These are phyloP conservation scores for Phalacrocorax aristotelis DNA, from an alignment of 2,113 vertebrate species.

Conservation along the genomic window DNA sequence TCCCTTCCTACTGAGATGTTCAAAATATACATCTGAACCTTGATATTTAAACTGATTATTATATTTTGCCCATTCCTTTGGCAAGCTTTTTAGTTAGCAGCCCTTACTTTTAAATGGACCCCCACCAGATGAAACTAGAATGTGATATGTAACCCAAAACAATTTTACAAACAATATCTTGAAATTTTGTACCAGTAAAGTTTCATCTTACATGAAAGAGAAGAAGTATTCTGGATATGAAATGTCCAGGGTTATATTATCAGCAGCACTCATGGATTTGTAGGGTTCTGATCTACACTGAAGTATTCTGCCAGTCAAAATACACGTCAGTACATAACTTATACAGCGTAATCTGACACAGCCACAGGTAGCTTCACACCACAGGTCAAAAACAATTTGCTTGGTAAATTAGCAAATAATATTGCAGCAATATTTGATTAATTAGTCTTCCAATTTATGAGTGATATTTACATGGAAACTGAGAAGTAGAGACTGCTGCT, in stretches of 20 bases:
- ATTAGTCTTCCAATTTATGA: conserved; percentile 42
- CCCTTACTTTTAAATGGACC: neutral
- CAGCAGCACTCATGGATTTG: neutral
- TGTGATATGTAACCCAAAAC: neutral
- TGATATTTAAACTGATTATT: neutral
- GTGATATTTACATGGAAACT: conserved; percentile 5
- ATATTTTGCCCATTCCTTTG: neutral
- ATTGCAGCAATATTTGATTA: conserved; percentile 25
- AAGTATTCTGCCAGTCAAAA: neutral
- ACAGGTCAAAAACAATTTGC: conserved; percentile 16
- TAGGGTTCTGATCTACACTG: neutral
- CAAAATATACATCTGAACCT: neutral
- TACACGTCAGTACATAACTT: neutral
- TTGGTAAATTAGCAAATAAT: conserved; percentile 18
- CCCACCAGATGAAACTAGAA: neutral
- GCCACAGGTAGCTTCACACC: neutral
- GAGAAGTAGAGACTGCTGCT: neutral
- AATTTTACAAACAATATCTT: neutral
- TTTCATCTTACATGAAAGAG: neutral
- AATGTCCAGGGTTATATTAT: neutral
- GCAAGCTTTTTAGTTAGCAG: neutral
- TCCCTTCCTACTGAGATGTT: neutral
- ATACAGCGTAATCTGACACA: neutral
- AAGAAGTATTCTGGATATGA: neutral
- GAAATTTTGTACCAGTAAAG: neutral